Percentiles rank a stretch among this genome's conserved stretches.
phyloP scores from a whole-genome alignment of 2,888 invertebrate genomes.

The Nemurella pictetii region DNA sequence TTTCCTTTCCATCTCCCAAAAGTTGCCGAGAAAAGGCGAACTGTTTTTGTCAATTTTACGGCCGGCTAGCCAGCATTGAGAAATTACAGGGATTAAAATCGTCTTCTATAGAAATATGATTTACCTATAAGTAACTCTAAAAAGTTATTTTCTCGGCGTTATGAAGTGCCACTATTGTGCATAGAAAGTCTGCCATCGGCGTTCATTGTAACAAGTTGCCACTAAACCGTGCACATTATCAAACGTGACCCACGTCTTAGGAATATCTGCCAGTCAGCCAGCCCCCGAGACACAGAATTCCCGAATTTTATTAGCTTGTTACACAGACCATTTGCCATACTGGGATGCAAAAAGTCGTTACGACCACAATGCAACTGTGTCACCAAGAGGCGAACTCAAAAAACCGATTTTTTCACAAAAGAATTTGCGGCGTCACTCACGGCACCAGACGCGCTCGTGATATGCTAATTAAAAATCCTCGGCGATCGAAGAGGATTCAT shows the following conservation, averaged over 20 bases:
- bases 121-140: not conserved
- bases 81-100: not conserved
- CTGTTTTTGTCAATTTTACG: not conserved
- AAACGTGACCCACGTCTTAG: not conserved
- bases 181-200: not conserved
- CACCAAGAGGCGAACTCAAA: not conserved
- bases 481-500: not conserved
- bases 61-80: not conserved
- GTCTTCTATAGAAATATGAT: not conserved
- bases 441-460: not conserved
- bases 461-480: not conserved
- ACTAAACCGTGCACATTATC: not conserved
- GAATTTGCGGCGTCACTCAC: not conserved
- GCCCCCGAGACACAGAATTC: not conserved
- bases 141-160: not conserved
- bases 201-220: not conserved
- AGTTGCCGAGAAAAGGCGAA: not conserved
- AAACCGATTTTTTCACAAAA: not conserved
- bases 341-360: not conserved
- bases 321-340: not conserved
- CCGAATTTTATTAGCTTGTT: not conserved
- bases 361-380: not conserved
- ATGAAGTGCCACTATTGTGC: not conserved
- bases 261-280: not conserved
- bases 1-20: not conserved